phyloP scores from a whole-genome alignment of 2,888 invertebrate species.

The Drosophila colorata region DNA sequence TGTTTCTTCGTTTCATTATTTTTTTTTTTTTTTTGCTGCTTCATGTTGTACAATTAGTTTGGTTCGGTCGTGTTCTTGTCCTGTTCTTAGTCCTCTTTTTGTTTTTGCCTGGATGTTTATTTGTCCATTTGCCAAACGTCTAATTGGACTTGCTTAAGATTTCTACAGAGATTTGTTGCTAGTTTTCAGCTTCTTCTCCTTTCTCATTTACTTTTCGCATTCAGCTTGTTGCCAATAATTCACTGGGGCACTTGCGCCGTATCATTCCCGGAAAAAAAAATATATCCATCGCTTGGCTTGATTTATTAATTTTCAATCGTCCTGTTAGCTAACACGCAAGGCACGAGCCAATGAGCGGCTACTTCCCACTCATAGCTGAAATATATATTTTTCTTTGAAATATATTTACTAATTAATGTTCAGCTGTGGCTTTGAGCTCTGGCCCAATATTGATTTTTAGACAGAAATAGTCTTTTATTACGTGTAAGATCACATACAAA shows the following conservation, averaged over 20 bases:
- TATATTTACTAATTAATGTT: slow-evolving; percentile 23
- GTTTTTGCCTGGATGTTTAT: slow-evolving; percentile 47
- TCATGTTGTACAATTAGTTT: slow-evolving; percentile 80
- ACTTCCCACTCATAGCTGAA: slow-evolving; percentile 15
- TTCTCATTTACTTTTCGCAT: slow-evolving; percentile 27
- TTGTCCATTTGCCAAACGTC: slow-evolving; percentile 79
- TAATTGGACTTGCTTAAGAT: slow-evolving; percentile 80
- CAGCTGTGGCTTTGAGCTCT: slow-evolving; percentile 24
- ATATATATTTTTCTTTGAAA: slow-evolving; percentile 26
- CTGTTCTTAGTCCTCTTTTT: slow-evolving; percentile 16
- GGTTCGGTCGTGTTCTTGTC: slow-evolving; percentile 40
- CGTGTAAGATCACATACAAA: background rate
- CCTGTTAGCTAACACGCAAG: slow-evolving; percentile 37
- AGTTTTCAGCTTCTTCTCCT: slow-evolving; percentile 19
- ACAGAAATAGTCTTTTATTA: slow-evolving; percentile 30
- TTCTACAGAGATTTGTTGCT: slow-evolving; percentile 74
- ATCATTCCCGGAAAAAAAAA: slow-evolving; percentile 26
- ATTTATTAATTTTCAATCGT: slow-evolving; percentile 66
- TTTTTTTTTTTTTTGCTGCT: slow-evolving; percentile 60
- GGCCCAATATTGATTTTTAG: slow-evolving; percentile 39
- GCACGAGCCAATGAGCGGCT: slow-evolving; percentile 12
- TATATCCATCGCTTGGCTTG: slow-evolving; percentile 25
- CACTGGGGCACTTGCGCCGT: slow-evolving; percentile 10
- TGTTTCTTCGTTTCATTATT: slow-evolving; percentile 27
- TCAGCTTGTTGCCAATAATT: slow-evolving; percentile 49